phyloP scores from a whole-genome alignment of 2,113 vertebrate genomes.

The Gambusia holbrooki region DNA sequence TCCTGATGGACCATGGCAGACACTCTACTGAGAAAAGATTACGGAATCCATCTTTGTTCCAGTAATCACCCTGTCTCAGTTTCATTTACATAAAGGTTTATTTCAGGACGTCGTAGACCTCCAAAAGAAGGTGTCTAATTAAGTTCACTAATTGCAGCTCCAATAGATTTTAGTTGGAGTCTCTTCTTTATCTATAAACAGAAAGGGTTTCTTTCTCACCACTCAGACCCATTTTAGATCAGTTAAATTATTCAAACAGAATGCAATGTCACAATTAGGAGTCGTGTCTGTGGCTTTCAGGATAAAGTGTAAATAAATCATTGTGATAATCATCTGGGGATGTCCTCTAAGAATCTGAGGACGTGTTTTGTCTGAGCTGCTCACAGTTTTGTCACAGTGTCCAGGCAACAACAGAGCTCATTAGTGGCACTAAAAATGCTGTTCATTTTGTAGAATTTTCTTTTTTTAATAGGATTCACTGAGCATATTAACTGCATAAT shows the following conservation, averaged over 20 bases:
- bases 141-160: slow-evolving; percentile 75
- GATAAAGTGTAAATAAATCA: slow-evolving; percentile 66
- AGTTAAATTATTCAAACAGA: slow-evolving; percentile 50
- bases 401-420: slow-evolving; percentile 23
- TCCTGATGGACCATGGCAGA: slow-evolving; percentile 46
- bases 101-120: slow-evolving; percentile 46
- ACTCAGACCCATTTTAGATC: slow-evolving; percentile 26
- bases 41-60: slow-evolving; percentile 65
- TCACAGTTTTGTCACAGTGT: slow-evolving; percentile 4
- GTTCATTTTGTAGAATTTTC: background rate
- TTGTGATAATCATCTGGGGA: slow-evolving; percentile 18
- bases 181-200: slow-evolving; percentile 19
- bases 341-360: slow-evolving; percentile 52
- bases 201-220: slow-evolving; percentile 36
- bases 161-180: slow-evolving; percentile 59
- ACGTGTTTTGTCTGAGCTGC: slow-evolving; percentile 48
- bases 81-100: slow-evolving; percentile 61
- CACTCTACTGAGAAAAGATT: slow-evolving; percentile 60
- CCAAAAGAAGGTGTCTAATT: slow-evolving; percentile 68
- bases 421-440: background rate
- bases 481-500: background rate
- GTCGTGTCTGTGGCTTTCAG: slow-evolving; percentile 33
- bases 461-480: background rate
- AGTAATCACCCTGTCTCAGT: slow-evolving; percentile 64
- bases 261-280: slow-evolving; percentile 61